Evolutionary conservation across 2,797 vertebrate species (phyloP), one percentile per base, ranked within the genome.

Genomic region (Numenius phaeopus): DNA sequence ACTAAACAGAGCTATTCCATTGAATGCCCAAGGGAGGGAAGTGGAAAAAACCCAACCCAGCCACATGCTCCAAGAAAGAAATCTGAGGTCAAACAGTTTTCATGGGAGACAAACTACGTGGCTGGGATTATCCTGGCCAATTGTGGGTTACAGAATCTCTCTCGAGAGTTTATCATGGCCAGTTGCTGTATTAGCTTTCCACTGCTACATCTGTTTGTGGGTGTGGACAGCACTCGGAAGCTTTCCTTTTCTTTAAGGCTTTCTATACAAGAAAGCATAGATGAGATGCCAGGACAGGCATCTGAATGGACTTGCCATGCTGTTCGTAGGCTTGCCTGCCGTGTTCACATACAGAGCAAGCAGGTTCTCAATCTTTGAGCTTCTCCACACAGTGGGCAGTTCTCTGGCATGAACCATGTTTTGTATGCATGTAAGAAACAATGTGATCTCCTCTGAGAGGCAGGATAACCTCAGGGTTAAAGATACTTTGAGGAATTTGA

Each of bases 131-230:
- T 93, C 30, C 66, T 82, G 66, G 62, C 83, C 67, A 93, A 64
- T 82, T 91, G 50, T 82, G 82, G 73, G 65, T 84, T 96, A 42
- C 90, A 94, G 66, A 90, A 59, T 64, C 26, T 52, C 83, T 79
- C 80, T n/a, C 13, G 58, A 30, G 83, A 72, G 27, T 84, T 84
- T 87, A 79, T 30, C 4, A 8, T 54, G 55, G 77, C 80, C 70
- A 89, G 13, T 24, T 94, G 24, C 70, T 87, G 8, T 61, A 50
- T 21, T 87, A 77, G 59, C 50, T 85, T 95, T 86, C 80, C 19
- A n/a, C 70, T 88, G 88, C 26, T 79, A 40, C 85, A 95, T 91
- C 87, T 97, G 89, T 84, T 95, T 86, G 75, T 90, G 94, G 91
- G 87, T 96, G 95, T 96, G 91, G 80, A 34, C 19, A 73, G 71